Base-by-base conservation (phyloP, 2,113 vertebrate species). In the Panthera leo region DNA sequence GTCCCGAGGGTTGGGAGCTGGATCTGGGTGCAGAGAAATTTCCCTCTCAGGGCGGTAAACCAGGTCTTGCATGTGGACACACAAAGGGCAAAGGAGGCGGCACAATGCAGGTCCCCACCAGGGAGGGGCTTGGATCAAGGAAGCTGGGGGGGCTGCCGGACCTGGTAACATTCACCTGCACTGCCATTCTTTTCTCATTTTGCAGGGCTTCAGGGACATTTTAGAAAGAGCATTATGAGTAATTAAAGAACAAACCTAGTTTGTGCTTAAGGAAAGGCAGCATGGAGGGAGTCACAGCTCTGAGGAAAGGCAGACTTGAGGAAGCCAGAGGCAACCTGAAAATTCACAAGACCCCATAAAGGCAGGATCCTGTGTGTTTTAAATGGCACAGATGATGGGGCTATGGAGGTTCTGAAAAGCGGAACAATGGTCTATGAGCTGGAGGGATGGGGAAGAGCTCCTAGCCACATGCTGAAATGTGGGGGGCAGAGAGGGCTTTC, bases 21-120 rank as follows among this genome's bases (percentile, higher is more conserved):
- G 16, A 14, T 8, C 11, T 7, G 9, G 6, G 16, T n/a, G 75
- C 70, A 75, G 34, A 65, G 18, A 76, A 36, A 58, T 5, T 45
- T 25, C 78, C 25, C 16, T 45, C 21, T 25, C 68, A 19, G 6
- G 39, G 15, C 9, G 2, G 4, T 91, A 25, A 51, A 27, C 31
- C 36, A 23, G 14, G 8, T n/a, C 15, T 80, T 80, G 16, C 58
- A 67, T 2, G 7, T 14, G 15, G 15, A 80, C 18, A 63, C 6
- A 45, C 42, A 9, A 3, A 19, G 29, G 45, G 9, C n/a, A 42
- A 23, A 45, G 19, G 29, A 31, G 39, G 34, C 14, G 18, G 7
- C 5, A 51, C 25, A 45, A 9, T 0, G 2, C 0, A 68, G 27
- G 16, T 19, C 16, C 70, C 23, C 53, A 7, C 31, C 5, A 1